Percentiles rank a stretch among this genome's conserved stretches.
These are phyloP conservation scores for Perizoma flavofasciatum DNA, from an alignment of 2,888 invertebrate species.

Conservation along the genomic window DNA sequence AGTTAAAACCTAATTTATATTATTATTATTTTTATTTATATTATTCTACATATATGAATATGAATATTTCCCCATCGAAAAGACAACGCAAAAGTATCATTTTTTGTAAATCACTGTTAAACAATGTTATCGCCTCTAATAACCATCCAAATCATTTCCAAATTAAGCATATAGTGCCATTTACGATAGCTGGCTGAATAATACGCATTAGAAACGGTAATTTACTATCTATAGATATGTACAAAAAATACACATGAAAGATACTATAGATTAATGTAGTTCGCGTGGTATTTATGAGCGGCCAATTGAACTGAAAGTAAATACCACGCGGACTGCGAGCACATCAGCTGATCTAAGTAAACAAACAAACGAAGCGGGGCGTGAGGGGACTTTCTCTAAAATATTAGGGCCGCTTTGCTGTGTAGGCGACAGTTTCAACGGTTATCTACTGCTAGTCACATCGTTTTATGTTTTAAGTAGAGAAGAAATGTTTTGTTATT, in stretches of 20 bases:
- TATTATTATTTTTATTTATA: too few species aligned
- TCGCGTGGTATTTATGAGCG: slow-evolving; percentile 13
- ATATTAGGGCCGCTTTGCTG: slow-evolving; percentile 28
- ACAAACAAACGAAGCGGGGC: slow-evolving; percentile 54
- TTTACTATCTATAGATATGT: slow-evolving; percentile 17
- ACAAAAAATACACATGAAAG: too few species aligned
- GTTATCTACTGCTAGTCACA: slow-evolving; percentile 30
- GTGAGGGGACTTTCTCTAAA: slow-evolving; percentile 45
- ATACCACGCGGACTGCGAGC: slow-evolving; percentile 47
- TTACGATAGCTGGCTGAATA: slow-evolving; percentile 8
- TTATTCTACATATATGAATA: too few species aligned
- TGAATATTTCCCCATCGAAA: background rate
- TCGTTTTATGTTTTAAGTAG: slow-evolving; percentile 50
- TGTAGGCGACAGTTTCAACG: slow-evolving; percentile 28
- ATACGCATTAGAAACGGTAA: slow-evolving; percentile 16
- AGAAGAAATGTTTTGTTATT: slow-evolving; percentile 66
- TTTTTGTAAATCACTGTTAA: slow-evolving; percentile 7
- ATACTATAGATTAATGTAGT: slow-evolving; percentile 11
- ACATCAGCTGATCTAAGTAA: slow-evolving; percentile 76
- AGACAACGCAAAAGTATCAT: background rate
- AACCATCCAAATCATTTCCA: slow-evolving; percentile 20
- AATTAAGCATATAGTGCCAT: slow-evolving; percentile 28
- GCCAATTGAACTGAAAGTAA: slow-evolving; percentile 36
- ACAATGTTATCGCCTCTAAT: slow-evolving; percentile 17
- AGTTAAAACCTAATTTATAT: slow-evolving; percentile 8